Evolutionary conservation across 2,113 vertebrate species (phyloP).

Genomic region (Corynorhinus townsendii): DNA sequence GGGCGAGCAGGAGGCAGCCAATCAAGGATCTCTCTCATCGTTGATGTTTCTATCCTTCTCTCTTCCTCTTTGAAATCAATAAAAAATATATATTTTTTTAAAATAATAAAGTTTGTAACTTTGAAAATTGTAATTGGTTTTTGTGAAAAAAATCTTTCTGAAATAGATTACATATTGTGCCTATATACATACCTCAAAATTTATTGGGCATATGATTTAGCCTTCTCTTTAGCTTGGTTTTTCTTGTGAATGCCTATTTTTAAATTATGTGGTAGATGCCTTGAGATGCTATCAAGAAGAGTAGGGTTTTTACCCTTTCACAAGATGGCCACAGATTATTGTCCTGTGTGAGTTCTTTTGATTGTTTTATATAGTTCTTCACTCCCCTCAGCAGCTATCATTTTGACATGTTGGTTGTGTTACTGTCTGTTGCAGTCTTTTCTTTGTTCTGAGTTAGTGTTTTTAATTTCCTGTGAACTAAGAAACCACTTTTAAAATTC

Average conservation of each 20-base stretch:
- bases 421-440: not conserved
- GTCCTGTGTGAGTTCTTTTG: not conserved
- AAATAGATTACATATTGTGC: not conserved
- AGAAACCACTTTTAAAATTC: slow-evolving; percentile 31
- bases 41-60: no score
- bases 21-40: no score
- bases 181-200: not conserved
- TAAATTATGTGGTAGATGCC: not conserved
- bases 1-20: no score
- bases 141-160: not conserved
- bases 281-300: not conserved
- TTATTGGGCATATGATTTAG: not conserved
- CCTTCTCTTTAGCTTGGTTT: not conserved
- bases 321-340: not conserved
- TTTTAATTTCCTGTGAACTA: slow-evolving; percentile 58
- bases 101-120: not conserved
- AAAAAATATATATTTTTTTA: no score
- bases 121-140: not conserved
- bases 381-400: not conserved
- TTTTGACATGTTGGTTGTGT: slow-evolving; percentile 27
- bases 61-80: no score
- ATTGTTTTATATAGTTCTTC: not conserved
- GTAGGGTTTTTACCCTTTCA: not conserved
- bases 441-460: slow-evolving; percentile 48
- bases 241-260: not conserved